phyloP scores from a whole-genome alignment of 2,113 vertebrate species.

The Periophthalmodon schlosseri region DNA sequence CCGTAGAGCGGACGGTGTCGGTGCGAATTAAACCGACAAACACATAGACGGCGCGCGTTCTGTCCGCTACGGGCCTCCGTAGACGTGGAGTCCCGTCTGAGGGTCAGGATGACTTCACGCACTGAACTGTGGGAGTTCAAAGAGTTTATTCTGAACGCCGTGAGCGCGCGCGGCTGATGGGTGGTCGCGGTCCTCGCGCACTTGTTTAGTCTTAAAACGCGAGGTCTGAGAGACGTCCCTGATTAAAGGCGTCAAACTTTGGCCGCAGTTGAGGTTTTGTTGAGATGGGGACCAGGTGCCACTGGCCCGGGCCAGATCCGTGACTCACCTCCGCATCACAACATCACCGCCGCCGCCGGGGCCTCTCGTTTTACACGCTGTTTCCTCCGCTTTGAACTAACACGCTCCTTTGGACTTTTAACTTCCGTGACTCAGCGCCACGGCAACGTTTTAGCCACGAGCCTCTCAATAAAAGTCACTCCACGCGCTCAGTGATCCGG shows the following conservation, averaged over 20 bases:
- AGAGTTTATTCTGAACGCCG: conserved; percentile 41
- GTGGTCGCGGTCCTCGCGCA: conserved; percentile 77
- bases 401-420: conserved; percentile 39
- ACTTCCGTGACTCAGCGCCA: conserved; percentile 63
- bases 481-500: background rate
- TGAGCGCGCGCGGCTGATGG: conserved; percentile 57
- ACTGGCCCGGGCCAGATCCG: conserved; percentile 61
- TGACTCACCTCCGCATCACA: conserved; percentile 68
- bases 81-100: conserved; percentile 61
- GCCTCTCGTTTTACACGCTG: conserved; percentile 65
- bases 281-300: conserved; percentile 72
- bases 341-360: conserved; percentile 38
- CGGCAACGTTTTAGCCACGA: conserved; percentile 32
- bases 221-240: conserved; percentile 68
- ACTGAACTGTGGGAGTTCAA: conserved; percentile 69
- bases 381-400: conserved; percentile 58
- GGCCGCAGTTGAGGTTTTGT: conserved; percentile 53
- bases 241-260: conserved; percentile 76
- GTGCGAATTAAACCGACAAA: conserved; percentile 75
- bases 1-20: conserved; percentile 13
- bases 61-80: conserved; percentile 54
- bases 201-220: conserved; percentile 67
- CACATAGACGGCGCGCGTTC: conserved; percentile 68
- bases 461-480: conserved; percentile 50
- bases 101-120: conserved; percentile 73